These are phyloP conservation scores for Menidia beryllina DNA, from an alignment of 2,113 vertebrate genomes.

Conservation along the genomic window DNA sequence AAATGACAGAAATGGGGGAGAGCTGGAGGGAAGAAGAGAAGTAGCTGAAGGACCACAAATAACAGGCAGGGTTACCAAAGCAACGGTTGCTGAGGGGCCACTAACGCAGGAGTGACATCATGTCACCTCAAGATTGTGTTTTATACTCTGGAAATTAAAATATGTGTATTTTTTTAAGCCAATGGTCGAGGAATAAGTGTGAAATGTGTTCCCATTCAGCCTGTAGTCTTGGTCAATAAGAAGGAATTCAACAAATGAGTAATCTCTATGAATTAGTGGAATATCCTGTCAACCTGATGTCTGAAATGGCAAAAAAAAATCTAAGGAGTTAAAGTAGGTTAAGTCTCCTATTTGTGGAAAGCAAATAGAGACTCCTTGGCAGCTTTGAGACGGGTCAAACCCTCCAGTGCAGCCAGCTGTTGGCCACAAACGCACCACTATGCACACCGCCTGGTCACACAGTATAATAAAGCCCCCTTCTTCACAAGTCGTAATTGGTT, in stretches of 20 bases:
- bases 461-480: constrained; percentile 52
- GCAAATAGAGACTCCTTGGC: background rate
- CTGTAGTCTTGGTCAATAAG: too few relatives aligned
- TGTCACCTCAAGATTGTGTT: constrained; percentile 22
- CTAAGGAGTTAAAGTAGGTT: background rate
- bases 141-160: background rate
- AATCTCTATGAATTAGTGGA: background rate
- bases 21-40: constrained; percentile 22
- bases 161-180: background rate
- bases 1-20: constrained; percentile 51
- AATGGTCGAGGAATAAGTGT: background rate
- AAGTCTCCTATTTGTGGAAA: constrained; percentile 3
- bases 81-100: constrained; percentile 56
- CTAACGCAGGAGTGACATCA: constrained; percentile 59
- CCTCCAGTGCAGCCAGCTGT: constrained; percentile 63
- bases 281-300: background rate
- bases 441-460: constrained; percentile 28
- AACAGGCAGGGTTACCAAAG: constrained; percentile 72
- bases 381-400: background rate
- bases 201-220: background rate
- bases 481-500: constrained; percentile 56
- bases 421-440: constrained; percentile 16
- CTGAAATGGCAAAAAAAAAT: background rate
- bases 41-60: constrained; percentile 40
- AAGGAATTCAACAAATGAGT: background rate